Evolutionary conservation across 2,888 invertebrate genomes (phyloP).

Genomic region (Drosophila subquinaria): DNA sequence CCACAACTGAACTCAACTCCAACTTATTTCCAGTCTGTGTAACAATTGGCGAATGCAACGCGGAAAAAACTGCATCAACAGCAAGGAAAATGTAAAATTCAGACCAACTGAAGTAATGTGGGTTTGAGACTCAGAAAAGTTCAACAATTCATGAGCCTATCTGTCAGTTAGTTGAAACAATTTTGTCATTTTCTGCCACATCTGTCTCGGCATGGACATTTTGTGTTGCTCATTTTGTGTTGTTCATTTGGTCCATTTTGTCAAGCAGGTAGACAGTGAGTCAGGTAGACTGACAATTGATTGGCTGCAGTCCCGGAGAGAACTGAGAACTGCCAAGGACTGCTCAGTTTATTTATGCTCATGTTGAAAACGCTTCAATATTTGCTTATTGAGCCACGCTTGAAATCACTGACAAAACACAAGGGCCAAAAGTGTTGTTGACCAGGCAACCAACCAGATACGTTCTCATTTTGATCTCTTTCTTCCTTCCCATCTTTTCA

Average conservation of each 20-base stretch:
- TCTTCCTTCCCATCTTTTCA: background rate
- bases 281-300: slow-evolving; percentile 27
- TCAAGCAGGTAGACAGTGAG: slow-evolving; percentile 1
- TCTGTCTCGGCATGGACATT: slow-evolving; percentile 36
- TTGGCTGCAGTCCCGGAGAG: slow-evolving; percentile 28
- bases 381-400: slow-evolving; percentile 73
- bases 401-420: slow-evolving; percentile 55
- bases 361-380: slow-evolving; percentile 59
- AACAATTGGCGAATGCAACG: slow-evolving; percentile 56
- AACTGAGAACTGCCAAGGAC: slow-evolving; percentile 2
- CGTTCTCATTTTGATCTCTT: background rate
- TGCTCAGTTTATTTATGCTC: slow-evolving; percentile 37
- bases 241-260: slow-evolving; percentile 31
- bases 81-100: slow-evolving; percentile 14
- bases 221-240: slow-evolving; percentile 21
- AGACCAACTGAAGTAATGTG: slow-evolving; percentile 14
- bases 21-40: slow-evolving; percentile 19
- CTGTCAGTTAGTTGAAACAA: slow-evolving; percentile 37
- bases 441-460: slow-evolving; percentile 18
- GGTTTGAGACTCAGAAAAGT: slow-evolving; percentile 20
- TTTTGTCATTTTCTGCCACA: slow-evolving; percentile 4
- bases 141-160: slow-evolving; percentile 65
- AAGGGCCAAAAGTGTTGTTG: slow-evolving; percentile 29
- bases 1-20: slow-evolving; percentile 2
- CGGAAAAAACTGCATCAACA: slow-evolving; percentile 46